Conservation (phyloP, 2,797 vertebrate genomes). For the Glyptemys insculpta region DNA sequence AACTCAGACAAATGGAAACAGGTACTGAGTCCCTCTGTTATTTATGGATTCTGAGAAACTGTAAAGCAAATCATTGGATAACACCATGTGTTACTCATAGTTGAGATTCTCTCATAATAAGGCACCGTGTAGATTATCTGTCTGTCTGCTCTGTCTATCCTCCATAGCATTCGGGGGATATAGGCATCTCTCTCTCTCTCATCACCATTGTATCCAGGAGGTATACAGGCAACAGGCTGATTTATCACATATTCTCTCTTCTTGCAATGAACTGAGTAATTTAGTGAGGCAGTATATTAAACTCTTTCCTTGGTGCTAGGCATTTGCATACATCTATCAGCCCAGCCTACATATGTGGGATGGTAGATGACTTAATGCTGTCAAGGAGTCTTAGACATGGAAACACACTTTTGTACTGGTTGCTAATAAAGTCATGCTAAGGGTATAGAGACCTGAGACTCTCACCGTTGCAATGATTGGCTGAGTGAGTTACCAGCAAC, state of each 20-base stretch:
- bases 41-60: background rate
- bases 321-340: slow-evolving; percentile 73
- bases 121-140: background rate
- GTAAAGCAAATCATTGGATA: background rate
- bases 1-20: background rate
- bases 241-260: slow-evolving; percentile 42
- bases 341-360: slow-evolving; percentile 48
- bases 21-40: background rate
- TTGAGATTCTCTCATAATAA: background rate
- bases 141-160: background rate
- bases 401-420: slow-evolving; percentile 64
- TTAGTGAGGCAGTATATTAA: slow-evolving; percentile 63
- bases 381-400: slow-evolving; percentile 47
- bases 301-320: background rate
- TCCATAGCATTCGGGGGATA: background rate
- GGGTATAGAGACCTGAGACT: slow-evolving; percentile 15
- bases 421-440: slow-evolving; percentile 30
- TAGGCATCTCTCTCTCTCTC: background rate
- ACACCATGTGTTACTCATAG: background rate
- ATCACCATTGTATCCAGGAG: slow-evolving; percentile 20
- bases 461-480: background rate
- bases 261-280: slow-evolving; percentile 54
- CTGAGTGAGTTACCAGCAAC: slow-evolving; percentile 12
- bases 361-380: slow-evolving; percentile 59
- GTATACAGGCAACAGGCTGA: slow-evolving; percentile 24